Conservation (phyloP, 2,113 vertebrate species). For the Catharus minimus region DNA sequence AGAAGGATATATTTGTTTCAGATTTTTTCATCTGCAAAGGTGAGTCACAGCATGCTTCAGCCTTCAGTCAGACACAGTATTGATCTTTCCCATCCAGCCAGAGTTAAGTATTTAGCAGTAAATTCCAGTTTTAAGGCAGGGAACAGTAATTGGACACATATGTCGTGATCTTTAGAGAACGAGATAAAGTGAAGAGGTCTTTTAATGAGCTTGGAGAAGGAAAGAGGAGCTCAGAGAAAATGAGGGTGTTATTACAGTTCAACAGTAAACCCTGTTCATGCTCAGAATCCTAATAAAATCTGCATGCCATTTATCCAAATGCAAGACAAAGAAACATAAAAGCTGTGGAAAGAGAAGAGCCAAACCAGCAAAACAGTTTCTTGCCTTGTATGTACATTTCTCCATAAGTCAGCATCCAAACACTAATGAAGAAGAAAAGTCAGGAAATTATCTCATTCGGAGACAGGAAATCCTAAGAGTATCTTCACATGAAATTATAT, state of each 20-base stretch:
- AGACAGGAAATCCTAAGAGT: not conserved
- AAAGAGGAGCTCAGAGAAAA: not conserved
- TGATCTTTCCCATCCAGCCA: conserved; percentile 38
- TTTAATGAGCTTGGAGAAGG: not conserved
- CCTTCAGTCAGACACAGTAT: conserved; percentile 24
- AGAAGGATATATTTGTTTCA: conserved; percentile 21
- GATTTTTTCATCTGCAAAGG: conserved; percentile 20
- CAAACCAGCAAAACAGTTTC: not conserved
- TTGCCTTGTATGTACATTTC: not conserved
- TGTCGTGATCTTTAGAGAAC: not conserved
- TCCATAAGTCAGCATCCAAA: not conserved
- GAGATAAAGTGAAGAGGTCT: not conserved
- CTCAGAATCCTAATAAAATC: not conserved
- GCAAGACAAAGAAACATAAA: not conserved
- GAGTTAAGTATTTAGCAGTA: conserved; percentile 31
- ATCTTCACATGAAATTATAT: not conserved
- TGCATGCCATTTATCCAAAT: not conserved
- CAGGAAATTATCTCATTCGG: not conserved
- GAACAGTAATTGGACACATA: not conserved
- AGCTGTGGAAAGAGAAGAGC: not conserved
- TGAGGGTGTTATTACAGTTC: not conserved
- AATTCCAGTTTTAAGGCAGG: conserved; percentile 19
- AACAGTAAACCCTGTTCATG: not conserved
- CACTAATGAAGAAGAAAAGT: not conserved
- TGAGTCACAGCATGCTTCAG: conserved; percentile 27